Percentiles rank a stretch among this genome's conserved stretches.
Conservation (phyloP, 2,113 vertebrate genomes). For the Neogobius melanostomus region DNA sequence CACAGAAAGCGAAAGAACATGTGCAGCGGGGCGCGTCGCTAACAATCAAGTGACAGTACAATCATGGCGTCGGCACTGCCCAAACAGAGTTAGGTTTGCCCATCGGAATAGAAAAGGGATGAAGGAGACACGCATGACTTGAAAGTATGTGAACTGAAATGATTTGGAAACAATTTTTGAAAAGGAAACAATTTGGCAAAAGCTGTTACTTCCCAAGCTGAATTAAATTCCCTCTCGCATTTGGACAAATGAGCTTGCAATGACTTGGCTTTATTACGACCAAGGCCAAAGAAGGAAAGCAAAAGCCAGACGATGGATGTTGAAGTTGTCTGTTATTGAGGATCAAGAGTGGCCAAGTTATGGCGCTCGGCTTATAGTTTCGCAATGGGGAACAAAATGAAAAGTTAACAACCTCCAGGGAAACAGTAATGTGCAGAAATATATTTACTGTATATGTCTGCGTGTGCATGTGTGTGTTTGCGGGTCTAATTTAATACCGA, state of each 20-base stretch:
- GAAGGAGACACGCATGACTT: background rate
- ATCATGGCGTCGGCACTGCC: slow-evolving; percentile 30
- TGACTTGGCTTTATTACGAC: background rate
- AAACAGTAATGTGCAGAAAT: too few species aligned
- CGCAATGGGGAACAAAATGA: too few species aligned
- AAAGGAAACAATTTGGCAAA: background rate
- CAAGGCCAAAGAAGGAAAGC: too few species aligned
- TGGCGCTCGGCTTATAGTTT: too few species aligned
- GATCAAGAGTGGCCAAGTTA: too few species aligned
- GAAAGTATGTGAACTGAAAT: background rate
- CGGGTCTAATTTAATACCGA: background rate
- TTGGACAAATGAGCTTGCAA: background rate
- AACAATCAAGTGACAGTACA: slow-evolving; percentile 32
- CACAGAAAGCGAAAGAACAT: slow-evolving; percentile 35
- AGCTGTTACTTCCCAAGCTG: background rate
- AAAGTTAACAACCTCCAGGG: too few species aligned
- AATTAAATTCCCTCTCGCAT: background rate
- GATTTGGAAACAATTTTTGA: background rate
- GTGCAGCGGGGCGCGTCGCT: slow-evolving; percentile 21
- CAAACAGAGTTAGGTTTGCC: slow-evolving; percentile 9
- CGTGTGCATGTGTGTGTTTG: background rate
- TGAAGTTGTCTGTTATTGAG: too few species aligned
- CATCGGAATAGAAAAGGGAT: background rate
- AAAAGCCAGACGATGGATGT: too few species aligned
- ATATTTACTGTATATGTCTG: too few species aligned